phyloP scores from a whole-genome alignment of 2,888 invertebrate species.

The Synanthedon vespiformis region DNA sequence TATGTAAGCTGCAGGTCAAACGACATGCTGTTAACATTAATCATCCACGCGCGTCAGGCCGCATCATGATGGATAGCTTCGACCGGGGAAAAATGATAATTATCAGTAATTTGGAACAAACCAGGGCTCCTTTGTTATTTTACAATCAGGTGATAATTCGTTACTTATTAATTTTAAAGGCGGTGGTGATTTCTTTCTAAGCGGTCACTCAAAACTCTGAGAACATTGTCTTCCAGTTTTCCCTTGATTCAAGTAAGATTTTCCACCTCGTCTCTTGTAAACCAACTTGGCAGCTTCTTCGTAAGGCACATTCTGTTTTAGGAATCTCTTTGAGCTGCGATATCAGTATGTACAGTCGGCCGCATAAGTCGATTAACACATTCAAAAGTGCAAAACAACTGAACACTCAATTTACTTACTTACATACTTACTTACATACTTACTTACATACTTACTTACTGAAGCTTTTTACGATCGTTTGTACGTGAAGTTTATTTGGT shows the following conservation, averaged over 20 bases:
- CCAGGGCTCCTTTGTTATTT: conserved; percentile 13
- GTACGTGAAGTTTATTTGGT: too few species aligned
- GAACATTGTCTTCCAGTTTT: conserved; percentile 36
- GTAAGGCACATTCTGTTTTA: conserved; percentile 19
- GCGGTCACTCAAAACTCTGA: neutral
- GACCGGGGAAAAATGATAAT: conserved; percentile 14
- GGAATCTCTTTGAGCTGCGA: conserved; percentile 27
- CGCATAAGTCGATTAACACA: too few species aligned
- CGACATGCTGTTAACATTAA: conserved; percentile 27
- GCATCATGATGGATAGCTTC: conserved; percentile 19
- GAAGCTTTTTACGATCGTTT: too few species aligned
- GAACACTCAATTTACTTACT: too few species aligned
- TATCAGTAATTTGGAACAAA: conserved; percentile 11
- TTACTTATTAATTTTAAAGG: conserved; percentile 12
- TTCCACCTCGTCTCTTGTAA: conserved; percentile 27
- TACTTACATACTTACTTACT: too few species aligned
- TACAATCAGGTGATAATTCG: conserved; percentile 19
- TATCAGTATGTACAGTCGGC: too few species aligned
- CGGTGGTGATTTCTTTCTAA: neutral
- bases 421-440: too few species aligned
- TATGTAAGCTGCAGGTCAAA: conserved; percentile 19
- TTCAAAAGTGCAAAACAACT: too few species aligned
- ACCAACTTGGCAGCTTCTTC: conserved; percentile 30
- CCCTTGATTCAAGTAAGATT: conserved; percentile 43
- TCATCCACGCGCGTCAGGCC: conserved; percentile 32